phyloP scores from a whole-genome alignment of 1,140 invertebrate species.

The Solenopsis invicta region DNA sequence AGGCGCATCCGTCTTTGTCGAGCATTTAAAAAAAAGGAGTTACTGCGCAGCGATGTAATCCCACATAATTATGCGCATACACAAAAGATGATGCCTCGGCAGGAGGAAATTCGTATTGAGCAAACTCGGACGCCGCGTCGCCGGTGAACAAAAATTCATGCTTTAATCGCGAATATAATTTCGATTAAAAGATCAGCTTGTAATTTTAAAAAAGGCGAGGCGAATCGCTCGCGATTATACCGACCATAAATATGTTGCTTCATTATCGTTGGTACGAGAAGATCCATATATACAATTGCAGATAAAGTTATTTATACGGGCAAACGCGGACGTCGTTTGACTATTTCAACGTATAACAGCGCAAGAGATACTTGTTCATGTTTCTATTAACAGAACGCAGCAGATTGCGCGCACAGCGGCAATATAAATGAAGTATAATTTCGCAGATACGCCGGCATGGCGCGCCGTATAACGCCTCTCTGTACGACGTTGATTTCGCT shows the following conservation, averaged over 20 bases:
- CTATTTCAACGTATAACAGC: not conserved
- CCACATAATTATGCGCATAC: constrained; percentile 54
- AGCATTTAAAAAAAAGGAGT: not conserved
- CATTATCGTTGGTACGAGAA: not conserved
- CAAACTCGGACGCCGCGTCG: not conserved
- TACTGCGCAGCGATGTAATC: constrained; percentile 44
- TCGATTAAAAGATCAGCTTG: not conserved
- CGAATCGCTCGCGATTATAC: not conserved
- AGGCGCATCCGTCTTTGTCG: constrained; percentile 35
- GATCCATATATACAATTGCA: not conserved
- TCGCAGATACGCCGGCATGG: constrained; percentile 64
- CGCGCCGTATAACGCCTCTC: constrained; percentile 55
- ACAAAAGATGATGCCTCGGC: constrained; percentile 22
- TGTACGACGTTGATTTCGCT: constrained; percentile 69
- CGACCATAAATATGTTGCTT: not conserved
- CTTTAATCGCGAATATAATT: not conserved
- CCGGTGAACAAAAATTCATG: not conserved
- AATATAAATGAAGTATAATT: constrained; percentile 66
- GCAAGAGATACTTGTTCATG: constrained; percentile 13
- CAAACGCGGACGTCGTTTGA: not conserved
- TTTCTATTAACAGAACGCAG: constrained; percentile 48
- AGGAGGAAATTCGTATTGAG: constrained; percentile 26
- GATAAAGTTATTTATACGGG: constrained; percentile 18
- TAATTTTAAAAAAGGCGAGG: not conserved
- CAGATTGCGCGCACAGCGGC: not conserved